Evolutionary conservation across 2,113 vertebrate genomes (phyloP), one percentile per base, ranked within the genome.

Genomic region (Ia io): DNA sequence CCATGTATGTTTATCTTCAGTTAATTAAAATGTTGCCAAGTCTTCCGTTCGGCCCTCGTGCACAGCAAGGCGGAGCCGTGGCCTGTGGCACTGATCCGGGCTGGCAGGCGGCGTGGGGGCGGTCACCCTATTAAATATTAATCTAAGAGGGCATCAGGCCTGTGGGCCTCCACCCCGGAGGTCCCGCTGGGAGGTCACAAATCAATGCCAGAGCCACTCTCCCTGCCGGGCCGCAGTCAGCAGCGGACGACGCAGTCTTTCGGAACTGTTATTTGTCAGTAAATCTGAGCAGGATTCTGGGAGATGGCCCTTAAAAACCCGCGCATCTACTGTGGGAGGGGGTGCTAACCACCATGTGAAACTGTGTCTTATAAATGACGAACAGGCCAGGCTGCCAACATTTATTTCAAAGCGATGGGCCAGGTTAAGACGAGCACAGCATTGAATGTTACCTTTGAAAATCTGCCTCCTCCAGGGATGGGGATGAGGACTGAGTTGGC

Each of bases 11-110:
- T 98, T 97, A 94, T 98, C 97, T 98, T 96, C 96, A 92, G 96
- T 98, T 98, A 98, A 98, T 98, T 98, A 98, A 97, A 97, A 90
- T 78, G 95, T 96, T 90, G 90, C 95, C 92, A 93, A 93, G 95
- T 79, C 96, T 96, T 93, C 84, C 96, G 94, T 44, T 1, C 35
- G 2, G 88, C 69, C 80, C 77, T 76, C 53, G 67, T 6, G 20
- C 92, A 61, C 67, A 83, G 95, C 92, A 65, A 96, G 93, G 84
- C 94, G 56, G 49, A 83, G 67, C 73, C 44, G 44, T 80, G 95
- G 83, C 69, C 94, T 22, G 37, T 83, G 93, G 95, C 80, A 47
- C 76, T 13, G 73, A 94, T 90, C 88, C 0, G 6, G 79, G 69
- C 69, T 94, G 90, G 95, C 76, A 96, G 90, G 67, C 69, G 51